phyloP scores from a whole-genome alignment of 2,113 vertebrate species.

The Oophaga pumilio region DNA sequence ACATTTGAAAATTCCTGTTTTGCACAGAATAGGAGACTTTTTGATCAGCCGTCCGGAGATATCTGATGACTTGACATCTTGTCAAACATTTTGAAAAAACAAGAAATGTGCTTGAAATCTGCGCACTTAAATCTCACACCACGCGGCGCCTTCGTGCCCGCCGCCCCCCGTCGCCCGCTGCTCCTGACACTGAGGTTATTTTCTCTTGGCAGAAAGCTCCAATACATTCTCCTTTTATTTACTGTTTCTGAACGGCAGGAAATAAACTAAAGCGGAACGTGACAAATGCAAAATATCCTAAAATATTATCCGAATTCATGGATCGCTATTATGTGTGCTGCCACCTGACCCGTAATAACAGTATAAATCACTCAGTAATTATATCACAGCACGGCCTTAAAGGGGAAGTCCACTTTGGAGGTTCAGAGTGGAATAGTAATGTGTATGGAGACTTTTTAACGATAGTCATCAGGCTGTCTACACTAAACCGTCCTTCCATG shows the following conservation, averaged over 20 bases:
- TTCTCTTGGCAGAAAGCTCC: background rate
- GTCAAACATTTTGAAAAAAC: background rate
- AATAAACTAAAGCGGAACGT: constrained; percentile 1
- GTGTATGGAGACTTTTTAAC: too few species aligned
- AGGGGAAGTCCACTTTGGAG: too few species aligned
- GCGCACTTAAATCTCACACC: background rate
- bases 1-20: background rate
- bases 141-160: background rate
- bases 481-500: too few species aligned
- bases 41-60: background rate
- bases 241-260: background rate
- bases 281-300: background rate
- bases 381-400: too few species aligned
- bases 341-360: too few species aligned
- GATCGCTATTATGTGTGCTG: too few species aligned
- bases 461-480: too few species aligned
- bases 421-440: too few species aligned
- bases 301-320: too few species aligned
- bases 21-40: too few species aligned
- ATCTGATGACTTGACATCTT: background rate
- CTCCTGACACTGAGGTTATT: background rate
- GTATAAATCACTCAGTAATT: too few species aligned
- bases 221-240: constrained; percentile 18
- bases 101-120: background rate
- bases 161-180: background rate